Evolutionary conservation across 1,140 invertebrate species (phyloP), one percentile per base, ranked within the genome.

Genomic region (Hylyphantes graminicola): DNA sequence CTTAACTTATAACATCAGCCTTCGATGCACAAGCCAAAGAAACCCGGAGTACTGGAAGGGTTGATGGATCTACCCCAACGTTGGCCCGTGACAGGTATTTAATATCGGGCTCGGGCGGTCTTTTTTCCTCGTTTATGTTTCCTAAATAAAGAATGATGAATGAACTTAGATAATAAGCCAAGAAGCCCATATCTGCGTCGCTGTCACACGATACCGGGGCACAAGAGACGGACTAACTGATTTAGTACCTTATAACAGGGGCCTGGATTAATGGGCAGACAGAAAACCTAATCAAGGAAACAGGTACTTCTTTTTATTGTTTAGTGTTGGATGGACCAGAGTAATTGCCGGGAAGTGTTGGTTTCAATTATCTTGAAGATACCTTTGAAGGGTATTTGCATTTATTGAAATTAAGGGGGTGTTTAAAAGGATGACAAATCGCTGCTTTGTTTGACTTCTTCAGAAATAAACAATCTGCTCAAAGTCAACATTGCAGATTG

Each of bases 141-240:
- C 68, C 79, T 59, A 81, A 81, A 81, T 81, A 81, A 81, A 73
- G 79, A 81, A 73, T 81, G 79, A 81, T 81, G 68, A 72, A 81
- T 81, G 79, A 73, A 81, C 12, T 57, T 35, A 73, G 79, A 64
- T 73, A 59, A 81, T 81, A 81, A 81, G 79, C 79, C 64, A 73
- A 81, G 68, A 72, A 81, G 68, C 68, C 48, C 57, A 54, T 73
- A 70, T 70, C 67, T 63, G 7, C 54, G 5, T 8, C 50, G 11
- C 12, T 53, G 57, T 81, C 79, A 81, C 79, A 70, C 79, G 19
- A 81, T 70, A 73, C 53, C 51, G 50, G 35, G 35, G 76, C 4
- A 65, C 17, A 53, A 76, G 72, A 76, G 74, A 35, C 35, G 59
- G 48, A 78, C 59, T 78, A 80, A 80, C 78, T 72, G 78, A 80